Percentiles rank a stretch among this genome's conserved stretches.
phyloP scores from a whole-genome alignment of 2,888 invertebrate genomes.

The Cremastinae sp. region DNA sequence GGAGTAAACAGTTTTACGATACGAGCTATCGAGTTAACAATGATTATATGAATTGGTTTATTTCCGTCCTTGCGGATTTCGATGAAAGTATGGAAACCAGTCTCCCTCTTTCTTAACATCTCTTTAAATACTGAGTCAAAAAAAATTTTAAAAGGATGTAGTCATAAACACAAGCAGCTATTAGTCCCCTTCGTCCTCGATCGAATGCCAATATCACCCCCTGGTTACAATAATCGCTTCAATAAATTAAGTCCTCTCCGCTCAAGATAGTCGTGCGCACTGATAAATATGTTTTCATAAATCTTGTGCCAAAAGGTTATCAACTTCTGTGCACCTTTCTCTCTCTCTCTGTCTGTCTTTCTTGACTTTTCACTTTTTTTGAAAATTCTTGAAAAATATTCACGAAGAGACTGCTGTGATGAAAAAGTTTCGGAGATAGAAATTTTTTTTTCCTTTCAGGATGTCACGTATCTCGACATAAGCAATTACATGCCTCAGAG shows the following conservation, averaged over 20 bases:
- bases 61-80: constrained; percentile 45
- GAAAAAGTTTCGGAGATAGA: constrained; percentile 7
- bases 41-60: constrained; percentile 57
- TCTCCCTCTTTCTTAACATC: neutral
- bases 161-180: constrained; percentile 15
- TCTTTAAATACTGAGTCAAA: constrained; percentile 1
- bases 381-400: constrained; percentile 52
- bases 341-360: constrained; percentile 59
- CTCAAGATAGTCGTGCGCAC: constrained; percentile 64
- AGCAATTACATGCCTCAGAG: constrained; percentile 79
- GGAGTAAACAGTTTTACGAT: constrained; percentile 54
- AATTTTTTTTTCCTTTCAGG: constrained; percentile 65
- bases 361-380: neutral
- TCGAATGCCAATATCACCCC: constrained; percentile 75
- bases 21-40: constrained; percentile 46
- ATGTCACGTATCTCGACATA: constrained; percentile 78
- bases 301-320: constrained; percentile 71
- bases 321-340: constrained; percentile 62
- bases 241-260: constrained; percentile 72
- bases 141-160: constrained; percentile 14
- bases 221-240: constrained; percentile 75
- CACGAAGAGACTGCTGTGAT: constrained; percentile 1
- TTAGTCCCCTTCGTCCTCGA: constrained; percentile 39
- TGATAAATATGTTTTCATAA: constrained; percentile 68
- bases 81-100: constrained; percentile 36